Conservation (phyloP, 2,113 vertebrate species). For the Epinephelus lanceolatus region DNA sequence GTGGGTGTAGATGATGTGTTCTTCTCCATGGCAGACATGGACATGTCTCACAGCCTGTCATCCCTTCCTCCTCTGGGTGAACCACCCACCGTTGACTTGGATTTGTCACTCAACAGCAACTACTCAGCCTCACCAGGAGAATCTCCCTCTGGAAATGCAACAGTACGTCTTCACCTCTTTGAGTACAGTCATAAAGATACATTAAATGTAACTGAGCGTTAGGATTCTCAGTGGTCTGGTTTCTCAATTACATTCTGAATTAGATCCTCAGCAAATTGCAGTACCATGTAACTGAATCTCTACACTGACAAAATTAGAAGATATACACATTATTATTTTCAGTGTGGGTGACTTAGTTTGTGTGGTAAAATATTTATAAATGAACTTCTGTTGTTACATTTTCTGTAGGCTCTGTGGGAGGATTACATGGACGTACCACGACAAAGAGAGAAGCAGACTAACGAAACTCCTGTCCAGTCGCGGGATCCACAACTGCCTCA, state of each 20-base stretch:
- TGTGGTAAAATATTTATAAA: not conserved
- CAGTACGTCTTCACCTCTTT: slow-evolving; percentile 80
- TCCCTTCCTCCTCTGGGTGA: slow-evolving; percentile 97
- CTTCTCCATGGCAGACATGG: slow-evolving; percentile 99
- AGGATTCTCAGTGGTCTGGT: not conserved
- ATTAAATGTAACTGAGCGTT: not conserved
- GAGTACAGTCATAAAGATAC: not conserved
- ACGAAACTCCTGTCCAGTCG: slow-evolving; percentile 79
- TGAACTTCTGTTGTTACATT: not conserved
- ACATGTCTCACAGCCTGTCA: slow-evolving; percentile 97
- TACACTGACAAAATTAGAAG: not conserved
- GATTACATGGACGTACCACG: slow-evolving; percentile 91
- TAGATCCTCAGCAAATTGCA: not conserved
- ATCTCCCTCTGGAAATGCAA: slow-evolving; percentile 89
- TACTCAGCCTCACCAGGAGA: slow-evolving; percentile 92
- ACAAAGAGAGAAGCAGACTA: slow-evolving; percentile 84
- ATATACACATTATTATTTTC: not conserved
- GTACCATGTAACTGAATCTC: not conserved
- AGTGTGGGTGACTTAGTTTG: not conserved
- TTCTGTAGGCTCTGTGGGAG: slow-evolving; percentile 88
- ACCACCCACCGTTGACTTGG: slow-evolving; percentile 94
- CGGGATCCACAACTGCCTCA: slow-evolving; percentile 84
- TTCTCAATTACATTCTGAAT: not conserved
- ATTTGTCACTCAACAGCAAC: slow-evolving; percentile 95
- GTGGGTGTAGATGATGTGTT: slow-evolving; percentile 94